Evolutionary conservation across 92 coral and sea anemone species (phyloP), one percentile per base, ranked within the genome.

Genomic region (Palythoa grandiflora): DNA sequence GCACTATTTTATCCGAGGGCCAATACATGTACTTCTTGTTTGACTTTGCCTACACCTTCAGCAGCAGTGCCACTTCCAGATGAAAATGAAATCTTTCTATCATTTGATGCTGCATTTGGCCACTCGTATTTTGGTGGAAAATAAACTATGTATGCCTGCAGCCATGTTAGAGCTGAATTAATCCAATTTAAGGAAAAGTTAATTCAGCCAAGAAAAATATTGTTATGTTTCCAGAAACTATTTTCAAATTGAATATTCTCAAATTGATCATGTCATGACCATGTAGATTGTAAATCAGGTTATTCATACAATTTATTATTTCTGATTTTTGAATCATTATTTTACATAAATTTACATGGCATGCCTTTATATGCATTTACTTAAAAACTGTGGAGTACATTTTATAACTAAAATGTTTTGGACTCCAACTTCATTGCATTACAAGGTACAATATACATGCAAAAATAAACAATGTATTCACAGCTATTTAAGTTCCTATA

Each of bases 61-160:
- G 52, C 75, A 71, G 75, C 50, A 71, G 75, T 71, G 2, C 75
- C 50, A 71, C 75, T 71, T 9, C 75, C 75, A 71, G 75, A 71
- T 7, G 75, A 71, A 71, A 71, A 71, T 7, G 75, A 71, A 71
- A 71, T 71, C 17, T 71, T 71, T 17, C 16, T 71, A 71, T 5
- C 51, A 71, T 71, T 71, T 71, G 75, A 71, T 9, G 75, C 75
- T 71, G 75, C 51, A 9, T 71, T 71, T 71, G 75, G 75, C 17
- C 75, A 71, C 75, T 71, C 75, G 3, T 71, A 71, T 71, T 71
- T 71, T 71, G 75, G 75, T 71, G 6, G 16, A 0, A 71, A 71
- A 14, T 71, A 71, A 59, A 59, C 20, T 59, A 59, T 59, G 55
- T 52, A 52, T 52, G 55, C 55, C 55, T 52, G 55, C 1, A 52